Conservation (phyloP, 2,797 vertebrate genomes). For the Dicrostonyx torquatus region DNA sequence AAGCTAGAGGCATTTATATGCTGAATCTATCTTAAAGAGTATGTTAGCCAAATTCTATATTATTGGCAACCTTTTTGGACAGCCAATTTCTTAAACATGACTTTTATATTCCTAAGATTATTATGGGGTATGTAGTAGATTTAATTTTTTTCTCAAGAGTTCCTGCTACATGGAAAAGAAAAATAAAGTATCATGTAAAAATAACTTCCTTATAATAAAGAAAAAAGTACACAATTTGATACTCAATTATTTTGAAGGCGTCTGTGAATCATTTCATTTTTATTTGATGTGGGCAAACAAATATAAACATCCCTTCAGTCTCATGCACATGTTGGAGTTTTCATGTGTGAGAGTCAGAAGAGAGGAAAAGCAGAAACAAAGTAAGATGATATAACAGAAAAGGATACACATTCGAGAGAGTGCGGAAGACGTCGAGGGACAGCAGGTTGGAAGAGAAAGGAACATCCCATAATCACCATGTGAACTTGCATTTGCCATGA, state of each 20-base stretch:
- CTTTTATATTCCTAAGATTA: background rate
- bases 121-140: background rate
- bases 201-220: background rate
- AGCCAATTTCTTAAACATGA: background rate
- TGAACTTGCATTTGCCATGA: background rate
- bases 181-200: background rate
- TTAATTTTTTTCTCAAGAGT: background rate
- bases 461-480: fast-evolving
- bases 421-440: background rate
- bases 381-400: background rate
- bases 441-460: background rate
- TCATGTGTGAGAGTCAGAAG: background rate
- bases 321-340: background rate
- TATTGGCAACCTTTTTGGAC: background rate
- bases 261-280: background rate
- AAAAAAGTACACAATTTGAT: background rate
- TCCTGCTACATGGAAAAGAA: slow-evolving; percentile 4
- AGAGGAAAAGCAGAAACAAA: background rate
- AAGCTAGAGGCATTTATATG: too few species aligned
- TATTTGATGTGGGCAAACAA: background rate
- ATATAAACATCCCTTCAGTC: background rate
- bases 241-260: slow-evolving; percentile 24
- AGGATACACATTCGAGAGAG: background rate
- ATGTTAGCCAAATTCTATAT: background rate
- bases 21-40: background rate